These are phyloP conservation scores for Lagorchestes hirsutus DNA, from an alignment of 2,797 vertebrate genomes.

Conservation along the genomic window DNA sequence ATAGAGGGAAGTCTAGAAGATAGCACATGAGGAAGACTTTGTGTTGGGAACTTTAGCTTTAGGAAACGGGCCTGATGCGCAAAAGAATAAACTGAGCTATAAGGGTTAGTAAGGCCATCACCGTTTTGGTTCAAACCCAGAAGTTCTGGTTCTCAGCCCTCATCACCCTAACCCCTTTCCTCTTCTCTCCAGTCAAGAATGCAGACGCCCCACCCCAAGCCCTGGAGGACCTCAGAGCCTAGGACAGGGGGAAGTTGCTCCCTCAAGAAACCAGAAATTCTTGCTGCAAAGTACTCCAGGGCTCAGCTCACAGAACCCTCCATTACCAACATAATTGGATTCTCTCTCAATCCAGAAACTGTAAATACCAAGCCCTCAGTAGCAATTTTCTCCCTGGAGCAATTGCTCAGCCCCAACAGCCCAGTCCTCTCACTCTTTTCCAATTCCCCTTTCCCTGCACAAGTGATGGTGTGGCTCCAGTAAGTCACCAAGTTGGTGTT, in stretches of 20 bases:
- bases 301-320: constrained; percentile 30
- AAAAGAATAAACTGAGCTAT: not conserved
- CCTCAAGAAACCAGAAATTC: constrained; percentile 57
- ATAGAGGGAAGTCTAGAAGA: too few relatives aligned
- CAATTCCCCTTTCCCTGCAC: too few relatives aligned
- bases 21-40: too few relatives aligned
- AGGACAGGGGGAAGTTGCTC: not conserved
- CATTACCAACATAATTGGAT: constrained; percentile 36
- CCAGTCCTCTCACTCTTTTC: too few relatives aligned
- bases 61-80: not conserved
- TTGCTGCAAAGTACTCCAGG: accelerated
- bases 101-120: not conserved
- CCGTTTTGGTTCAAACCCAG: accelerated
- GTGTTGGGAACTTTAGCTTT: too few relatives aligned
- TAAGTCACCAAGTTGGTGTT: too few relatives aligned
- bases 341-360: constrained; percentile 64
- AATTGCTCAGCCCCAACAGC: not conserved
- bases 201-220: too few relatives aligned
- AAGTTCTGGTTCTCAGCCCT: too few relatives aligned
- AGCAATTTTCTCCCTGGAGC: not conserved
- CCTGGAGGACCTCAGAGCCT: not conserved
- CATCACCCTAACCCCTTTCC: too few relatives aligned
- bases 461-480: too few relatives aligned
- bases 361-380: not conserved
- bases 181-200: too few relatives aligned